Conservation (phyloP, 2,113 vertebrate genomes). For the Nannobrachium achirus region DNA sequence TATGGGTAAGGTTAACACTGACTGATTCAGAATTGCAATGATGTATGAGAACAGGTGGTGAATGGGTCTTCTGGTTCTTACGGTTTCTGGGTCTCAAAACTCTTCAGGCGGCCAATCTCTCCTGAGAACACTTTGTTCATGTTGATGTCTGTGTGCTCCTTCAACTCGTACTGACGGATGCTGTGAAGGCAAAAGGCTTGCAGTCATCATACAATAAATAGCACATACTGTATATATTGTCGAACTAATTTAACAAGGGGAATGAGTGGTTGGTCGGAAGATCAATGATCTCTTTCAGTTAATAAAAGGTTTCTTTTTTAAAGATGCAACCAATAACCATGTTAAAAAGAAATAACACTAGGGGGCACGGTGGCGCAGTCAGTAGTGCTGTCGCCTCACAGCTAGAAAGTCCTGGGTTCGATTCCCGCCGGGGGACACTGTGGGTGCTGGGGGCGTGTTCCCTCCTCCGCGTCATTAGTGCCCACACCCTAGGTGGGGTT, state of each 20-base stretch:
- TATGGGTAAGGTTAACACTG: not conserved
- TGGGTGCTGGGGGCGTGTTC: too few species aligned
- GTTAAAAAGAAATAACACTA: too few species aligned
- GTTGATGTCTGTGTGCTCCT: conserved; percentile 86
- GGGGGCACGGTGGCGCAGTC: too few species aligned
- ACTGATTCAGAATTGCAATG: not conserved
- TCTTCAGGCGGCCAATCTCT: conserved; percentile 94
- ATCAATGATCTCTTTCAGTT: too few species aligned
- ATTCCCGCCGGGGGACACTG: too few species aligned
- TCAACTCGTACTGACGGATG: conserved; percentile 95
- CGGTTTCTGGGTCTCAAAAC: conserved; percentile 97
- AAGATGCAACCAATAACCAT: too few species aligned
- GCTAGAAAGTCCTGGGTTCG: too few species aligned
- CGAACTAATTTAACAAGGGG: not conserved
- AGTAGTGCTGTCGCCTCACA: too few species aligned
- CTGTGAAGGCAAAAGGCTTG: conserved; percentile 60
- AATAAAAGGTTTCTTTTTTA: too few species aligned
- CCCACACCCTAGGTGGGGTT: too few species aligned
- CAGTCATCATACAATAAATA: not conserved
- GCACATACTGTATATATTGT: not conserved
- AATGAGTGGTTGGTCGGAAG: too few species aligned
- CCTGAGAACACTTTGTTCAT: conserved; percentile 89
- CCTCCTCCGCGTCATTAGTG: too few species aligned
- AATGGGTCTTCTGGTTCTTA: conserved; percentile 76
- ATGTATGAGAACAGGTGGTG: not conserved